Percentiles rank a stretch among this genome's conserved stretches.
These are phyloP conservation scores for Strix occidentalis DNA, from an alignment of 2,797 vertebrate genomes.

Conservation along the genomic window DNA sequence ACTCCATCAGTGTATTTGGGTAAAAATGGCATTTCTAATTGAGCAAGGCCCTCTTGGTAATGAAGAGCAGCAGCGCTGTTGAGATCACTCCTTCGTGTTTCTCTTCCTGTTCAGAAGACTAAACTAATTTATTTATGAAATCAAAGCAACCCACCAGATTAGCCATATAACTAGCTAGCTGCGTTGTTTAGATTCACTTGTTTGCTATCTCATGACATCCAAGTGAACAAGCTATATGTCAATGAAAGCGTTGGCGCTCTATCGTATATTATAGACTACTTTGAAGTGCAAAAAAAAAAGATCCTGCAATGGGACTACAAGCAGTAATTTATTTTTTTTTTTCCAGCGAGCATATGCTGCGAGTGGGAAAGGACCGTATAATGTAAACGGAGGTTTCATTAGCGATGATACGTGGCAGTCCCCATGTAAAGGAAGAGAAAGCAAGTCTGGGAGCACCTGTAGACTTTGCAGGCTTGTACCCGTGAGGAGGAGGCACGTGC, in stretches of 20 bases:
- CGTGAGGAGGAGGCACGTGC: neutral
- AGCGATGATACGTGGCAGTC: slow-evolving; percentile 30
- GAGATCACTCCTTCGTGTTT: slow-evolving; percentile 25
- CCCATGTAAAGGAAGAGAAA: neutral
- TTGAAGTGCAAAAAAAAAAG: slow-evolving; percentile 61
- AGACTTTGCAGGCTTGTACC: neutral
- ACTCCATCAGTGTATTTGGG: neutral
- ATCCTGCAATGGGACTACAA: slow-evolving; percentile 55
- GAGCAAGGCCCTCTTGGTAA: slow-evolving; percentile 17
- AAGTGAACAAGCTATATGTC: slow-evolving; percentile 74
- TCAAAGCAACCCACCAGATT: slow-evolving; percentile 62
- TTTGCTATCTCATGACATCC: slow-evolving; percentile 68
- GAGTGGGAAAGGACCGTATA: slow-evolving; percentile 50
- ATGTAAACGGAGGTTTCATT: slow-evolving; percentile 64
- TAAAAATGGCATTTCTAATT: slow-evolving; percentile 35
- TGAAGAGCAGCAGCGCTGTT: slow-evolving; percentile 25
- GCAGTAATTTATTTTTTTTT: slow-evolving; percentile 37
- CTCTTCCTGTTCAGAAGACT: slow-evolving; percentile 26
- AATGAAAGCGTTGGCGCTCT: slow-evolving; percentile 67
- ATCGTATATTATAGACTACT: slow-evolving; percentile 55
- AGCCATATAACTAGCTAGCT: slow-evolving; percentile 64
- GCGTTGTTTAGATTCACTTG: slow-evolving; percentile 52
- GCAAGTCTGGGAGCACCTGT: slow-evolving; percentile 27
- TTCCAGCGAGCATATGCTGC: slow-evolving; percentile 59
- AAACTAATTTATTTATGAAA: slow-evolving; percentile 68